Base-by-base conservation (phyloP, 2,797 vertebrate species). In the Sebastes hubbsi region DNA sequence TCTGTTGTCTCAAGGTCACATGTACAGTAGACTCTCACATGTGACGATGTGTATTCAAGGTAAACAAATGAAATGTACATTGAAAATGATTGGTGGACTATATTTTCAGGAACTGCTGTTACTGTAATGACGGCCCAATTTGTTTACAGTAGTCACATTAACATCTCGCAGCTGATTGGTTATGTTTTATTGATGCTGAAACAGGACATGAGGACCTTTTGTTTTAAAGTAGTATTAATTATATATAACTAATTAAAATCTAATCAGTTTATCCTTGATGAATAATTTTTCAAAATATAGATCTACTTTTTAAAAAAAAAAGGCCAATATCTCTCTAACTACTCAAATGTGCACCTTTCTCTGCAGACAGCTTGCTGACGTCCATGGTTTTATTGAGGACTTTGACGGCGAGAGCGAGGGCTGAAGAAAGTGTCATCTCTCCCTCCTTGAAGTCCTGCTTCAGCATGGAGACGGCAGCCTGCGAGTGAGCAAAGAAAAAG, bases 351-450 rank as follows among this genome's bases (percentile, higher is more conserved):
- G 52, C 34, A 97, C 98, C 97, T 96, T 98, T 99, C 93, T 98
- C 97, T 58, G 97, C 97, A 56, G 97, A 98, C 30, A 99, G 96
- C 84, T 99, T 99, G 94, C 97, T 98, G 78, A 99, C 97, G 8
- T 98, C 97, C 98, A 97, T 99, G 68, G 98, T 98, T 91, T 99
- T 98, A 88, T 98, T 99, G 24, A 99, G 95, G 58, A 99, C 97
- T 94, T 99, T 98, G 75, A 99, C 30, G 8, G 97, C 97, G 25
- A 98, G 88, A 0, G 97, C 97, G 16, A 99, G 96, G 0, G 97
- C 97, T 0, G 97, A 90, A 59, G 96, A 96, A 36, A 99, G 91
- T 0, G 95, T 96, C 97, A 99, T 99, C 71, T 97, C 97, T 38
- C 97, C 97, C 88, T 99, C 97, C 92, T 97, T 99, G 90, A 95